Evolutionary conservation across 2,797 vertebrate species (phyloP).

Genomic region (Microctenopoma steveboyesi): DNA sequence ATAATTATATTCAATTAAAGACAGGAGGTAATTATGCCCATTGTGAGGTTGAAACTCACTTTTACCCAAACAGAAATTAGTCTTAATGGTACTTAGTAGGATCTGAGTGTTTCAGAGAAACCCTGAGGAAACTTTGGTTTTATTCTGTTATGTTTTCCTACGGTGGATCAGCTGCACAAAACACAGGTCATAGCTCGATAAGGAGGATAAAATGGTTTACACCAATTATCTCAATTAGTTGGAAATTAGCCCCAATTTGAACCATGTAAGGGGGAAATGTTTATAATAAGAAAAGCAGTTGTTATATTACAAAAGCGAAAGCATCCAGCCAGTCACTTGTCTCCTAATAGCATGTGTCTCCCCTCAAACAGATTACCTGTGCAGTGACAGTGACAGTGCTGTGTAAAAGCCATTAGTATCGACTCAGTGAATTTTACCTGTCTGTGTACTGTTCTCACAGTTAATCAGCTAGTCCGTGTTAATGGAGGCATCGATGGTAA

Average conservation of each 20-base stretch:
- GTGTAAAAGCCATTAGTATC: constrained; percentile 65
- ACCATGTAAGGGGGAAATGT: constrained; percentile 4
- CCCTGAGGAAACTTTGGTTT: constrained; percentile 29
- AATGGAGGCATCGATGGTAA: constrained; percentile 68
- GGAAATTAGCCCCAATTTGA: constrained; percentile 3
- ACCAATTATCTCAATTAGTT: neutral
- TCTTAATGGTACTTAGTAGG: constrained; percentile 18
- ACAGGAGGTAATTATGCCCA: constrained; percentile 60
- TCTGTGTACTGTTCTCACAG: constrained; percentile 61
- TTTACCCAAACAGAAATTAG: constrained; percentile 46
- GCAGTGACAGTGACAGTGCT: constrained; percentile 37
- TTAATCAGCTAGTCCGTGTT: constrained; percentile 74
- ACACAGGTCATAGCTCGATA: constrained; percentile 34
- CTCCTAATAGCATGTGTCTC: constrained; percentile 33
- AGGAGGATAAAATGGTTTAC: constrained; percentile 18
- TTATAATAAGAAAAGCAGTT: constrained; percentile 22
- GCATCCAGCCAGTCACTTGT: constrained; percentile 24
- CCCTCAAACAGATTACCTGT: constrained; percentile 58
- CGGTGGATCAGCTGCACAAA: neutral
- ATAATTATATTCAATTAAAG: constrained; percentile 58
- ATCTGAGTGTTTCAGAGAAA: constrained; percentile 19
- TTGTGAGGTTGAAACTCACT: constrained; percentile 47
- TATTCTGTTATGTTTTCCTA: constrained; percentile 13
- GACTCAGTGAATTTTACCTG: constrained; percentile 72
- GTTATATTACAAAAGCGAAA: constrained; percentile 28